A percentile compares a stretch with the other conserved stretches of the same genome.
phyloP scores from a whole-genome alignment of 2,888 invertebrate species.

The Agrotis puta region DNA sequence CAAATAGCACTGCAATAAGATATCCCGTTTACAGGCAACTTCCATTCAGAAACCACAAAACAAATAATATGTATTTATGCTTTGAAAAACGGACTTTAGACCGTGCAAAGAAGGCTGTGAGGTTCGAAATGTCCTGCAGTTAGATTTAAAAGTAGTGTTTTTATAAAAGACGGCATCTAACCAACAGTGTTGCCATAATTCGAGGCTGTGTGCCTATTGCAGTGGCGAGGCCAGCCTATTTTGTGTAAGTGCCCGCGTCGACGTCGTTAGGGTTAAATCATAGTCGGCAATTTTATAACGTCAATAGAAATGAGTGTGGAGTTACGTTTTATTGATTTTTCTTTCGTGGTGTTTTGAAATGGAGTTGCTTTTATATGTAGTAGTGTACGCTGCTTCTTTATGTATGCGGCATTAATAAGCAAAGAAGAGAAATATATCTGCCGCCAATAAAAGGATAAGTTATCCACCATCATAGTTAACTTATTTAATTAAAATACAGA shows the following conservation, averaged over 20 bases:
- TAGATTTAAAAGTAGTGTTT: constrained; percentile 21
- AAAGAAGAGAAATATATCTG: no score
- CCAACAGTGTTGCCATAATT: constrained; percentile 51
- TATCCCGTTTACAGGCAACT: constrained; percentile 46
- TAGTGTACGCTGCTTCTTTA: neutral
- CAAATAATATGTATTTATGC: constrained; percentile 42
- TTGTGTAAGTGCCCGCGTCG: constrained; percentile 50
- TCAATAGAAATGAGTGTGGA: constrained; percentile 30
- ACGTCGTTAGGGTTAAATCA: constrained; percentile 46
- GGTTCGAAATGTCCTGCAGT: constrained; percentile 27
- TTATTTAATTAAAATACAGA: neutral
- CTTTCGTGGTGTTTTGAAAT: constrained; percentile 17
- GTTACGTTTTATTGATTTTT: constrained; percentile 38
- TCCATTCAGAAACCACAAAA: constrained; percentile 56
- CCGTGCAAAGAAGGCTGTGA: constrained; percentile 11
- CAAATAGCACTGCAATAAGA: constrained; percentile 60
- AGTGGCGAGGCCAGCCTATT: constrained; percentile 47
- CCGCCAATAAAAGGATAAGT: neutral
- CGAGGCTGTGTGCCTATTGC: constrained; percentile 49
- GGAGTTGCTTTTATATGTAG: neutral
- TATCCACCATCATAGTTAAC: neutral
- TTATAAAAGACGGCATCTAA: constrained; percentile 46
- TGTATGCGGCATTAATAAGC: neutral
- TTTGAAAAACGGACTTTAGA: constrained; percentile 1
- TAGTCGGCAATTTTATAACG: constrained; percentile 39